phyloP scores from a whole-genome alignment of 2,113 vertebrate species.

The Heteronetta atricapilla region DNA sequence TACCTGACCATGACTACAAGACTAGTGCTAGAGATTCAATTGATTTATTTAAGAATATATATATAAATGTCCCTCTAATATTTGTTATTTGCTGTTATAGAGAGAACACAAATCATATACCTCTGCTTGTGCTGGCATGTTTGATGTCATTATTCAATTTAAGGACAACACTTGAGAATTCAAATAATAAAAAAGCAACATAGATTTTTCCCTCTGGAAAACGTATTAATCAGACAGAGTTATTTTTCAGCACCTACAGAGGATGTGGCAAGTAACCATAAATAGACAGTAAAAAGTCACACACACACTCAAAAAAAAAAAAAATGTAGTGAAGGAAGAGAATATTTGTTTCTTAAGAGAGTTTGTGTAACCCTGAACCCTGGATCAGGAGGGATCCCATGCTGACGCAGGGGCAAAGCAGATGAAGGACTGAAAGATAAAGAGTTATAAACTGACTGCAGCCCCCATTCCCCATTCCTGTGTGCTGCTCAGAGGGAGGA shows the following conservation, averaged over 20 bases:
- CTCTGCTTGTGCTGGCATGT: background rate
- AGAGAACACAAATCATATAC: background rate
- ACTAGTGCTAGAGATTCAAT: background rate
- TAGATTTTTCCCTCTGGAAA: background rate
- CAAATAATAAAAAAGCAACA: background rate
- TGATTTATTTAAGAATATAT: background rate
- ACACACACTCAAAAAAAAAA: background rate
- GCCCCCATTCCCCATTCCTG: too few relatives aligned
- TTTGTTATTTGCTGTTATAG: background rate
- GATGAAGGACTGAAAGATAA: too few relatives aligned
- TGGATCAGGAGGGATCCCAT: too few relatives aligned
- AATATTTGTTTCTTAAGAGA: background rate
- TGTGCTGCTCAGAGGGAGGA: too few relatives aligned
- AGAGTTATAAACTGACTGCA: too few relatives aligned
- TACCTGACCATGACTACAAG: background rate
- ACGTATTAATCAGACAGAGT: background rate
- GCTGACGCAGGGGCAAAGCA: too few relatives aligned
- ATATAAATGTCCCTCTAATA: background rate
- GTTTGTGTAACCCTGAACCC: too few relatives aligned
- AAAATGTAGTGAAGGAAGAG: background rate
- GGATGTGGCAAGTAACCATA: background rate
- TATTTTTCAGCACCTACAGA: background rate
- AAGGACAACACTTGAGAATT: background rate
- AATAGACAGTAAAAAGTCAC: background rate
- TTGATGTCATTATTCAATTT: background rate